These are phyloP conservation scores for Hoplodrina ambigua DNA, from an alignment of 2,888 invertebrate genomes.

Conservation along the genomic window DNA sequence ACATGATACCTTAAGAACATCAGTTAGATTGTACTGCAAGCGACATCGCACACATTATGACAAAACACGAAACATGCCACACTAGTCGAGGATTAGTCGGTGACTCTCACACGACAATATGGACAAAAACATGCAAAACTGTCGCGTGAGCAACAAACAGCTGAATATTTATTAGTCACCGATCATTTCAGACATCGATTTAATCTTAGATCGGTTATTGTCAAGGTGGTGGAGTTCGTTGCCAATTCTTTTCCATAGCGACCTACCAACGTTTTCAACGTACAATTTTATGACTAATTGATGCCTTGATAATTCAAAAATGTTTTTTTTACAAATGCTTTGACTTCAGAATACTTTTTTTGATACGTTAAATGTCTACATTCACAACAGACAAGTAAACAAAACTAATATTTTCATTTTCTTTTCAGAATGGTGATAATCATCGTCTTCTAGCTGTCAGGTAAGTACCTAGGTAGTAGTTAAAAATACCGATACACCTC, in stretches of 20 bases:
- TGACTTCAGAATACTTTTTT: too few relatives aligned
- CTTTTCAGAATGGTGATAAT: background rate
- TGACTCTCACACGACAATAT: background rate
- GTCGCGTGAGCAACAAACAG: constrained; percentile 11
- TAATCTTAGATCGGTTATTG: background rate
- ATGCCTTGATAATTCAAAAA: too few relatives aligned
- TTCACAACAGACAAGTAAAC: too few relatives aligned
- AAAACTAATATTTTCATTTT: too few relatives aligned
- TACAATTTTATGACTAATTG: too few relatives aligned
- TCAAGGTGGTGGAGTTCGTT: too few relatives aligned
- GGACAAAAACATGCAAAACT: constrained; percentile 7
- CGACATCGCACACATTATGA: constrained; percentile 9
- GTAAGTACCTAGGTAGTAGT: background rate
- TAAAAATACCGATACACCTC: too few relatives aligned
- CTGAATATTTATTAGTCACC: constrained; percentile 15
- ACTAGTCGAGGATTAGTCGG: constrained; percentile 16
- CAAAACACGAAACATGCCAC: constrained; percentile 9
- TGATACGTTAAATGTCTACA: too few relatives aligned
- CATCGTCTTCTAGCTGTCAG: background rate
- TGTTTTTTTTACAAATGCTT: too few relatives aligned
- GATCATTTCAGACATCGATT: constrained; percentile 11
- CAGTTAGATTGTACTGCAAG: background rate
- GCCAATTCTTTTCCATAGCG: too few relatives aligned
- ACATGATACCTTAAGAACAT: constrained; percentile 1
- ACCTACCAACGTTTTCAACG: too few relatives aligned